phyloP scores from a whole-genome alignment of 1,140 invertebrate species.

The Zophobas morio region DNA sequence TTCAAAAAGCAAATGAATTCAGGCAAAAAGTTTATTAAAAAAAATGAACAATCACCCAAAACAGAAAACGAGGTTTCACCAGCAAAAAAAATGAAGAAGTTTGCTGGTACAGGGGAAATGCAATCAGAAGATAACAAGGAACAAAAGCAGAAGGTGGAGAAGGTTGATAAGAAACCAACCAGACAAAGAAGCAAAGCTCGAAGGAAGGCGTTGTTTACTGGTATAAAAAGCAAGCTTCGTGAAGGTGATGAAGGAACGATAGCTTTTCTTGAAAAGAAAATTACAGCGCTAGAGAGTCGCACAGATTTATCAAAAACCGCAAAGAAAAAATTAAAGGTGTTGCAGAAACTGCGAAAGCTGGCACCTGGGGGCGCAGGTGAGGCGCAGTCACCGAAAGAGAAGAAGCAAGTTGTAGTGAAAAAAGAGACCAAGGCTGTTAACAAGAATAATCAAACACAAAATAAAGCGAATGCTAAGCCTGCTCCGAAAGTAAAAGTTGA shows the following conservation, averaged over 20 bases:
- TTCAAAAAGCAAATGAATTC: too few relatives aligned
- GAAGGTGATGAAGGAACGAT: slow-evolving; percentile 42
- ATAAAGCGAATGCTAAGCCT: slow-evolving; percentile 29
- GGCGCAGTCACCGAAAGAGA: slow-evolving; percentile 30
- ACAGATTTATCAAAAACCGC: slow-evolving; percentile 55
- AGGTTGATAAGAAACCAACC: neutral
- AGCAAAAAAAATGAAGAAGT: too few relatives aligned
- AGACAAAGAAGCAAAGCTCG: neutral
- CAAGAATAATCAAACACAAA: slow-evolving; percentile 2
- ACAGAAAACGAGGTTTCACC: too few relatives aligned
- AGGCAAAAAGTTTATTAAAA: too few relatives aligned
- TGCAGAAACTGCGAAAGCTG: slow-evolving; percentile 18
- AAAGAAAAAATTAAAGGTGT: slow-evolving; percentile 54
- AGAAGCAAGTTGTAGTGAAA: slow-evolving; percentile 46
- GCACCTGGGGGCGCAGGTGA: slow-evolving; percentile 39
- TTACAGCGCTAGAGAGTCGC: neutral
- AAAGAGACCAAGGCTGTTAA: slow-evolving; percentile 9
- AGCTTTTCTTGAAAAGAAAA: slow-evolving; percentile 20
- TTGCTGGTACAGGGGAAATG: too few relatives aligned
- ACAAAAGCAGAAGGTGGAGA: neutral
- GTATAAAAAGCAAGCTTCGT: slow-evolving; percentile 30
- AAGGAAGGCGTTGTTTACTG: slow-evolving; percentile 16
- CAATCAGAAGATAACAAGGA: neutral
- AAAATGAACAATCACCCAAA: too few relatives aligned
- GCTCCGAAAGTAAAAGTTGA: slow-evolving; percentile 39